A percentile compares a stretch with the other conserved stretches of the same genome.
Conservation (phyloP, 2,113 vertebrate species). For the Scatophagus argus region DNA sequence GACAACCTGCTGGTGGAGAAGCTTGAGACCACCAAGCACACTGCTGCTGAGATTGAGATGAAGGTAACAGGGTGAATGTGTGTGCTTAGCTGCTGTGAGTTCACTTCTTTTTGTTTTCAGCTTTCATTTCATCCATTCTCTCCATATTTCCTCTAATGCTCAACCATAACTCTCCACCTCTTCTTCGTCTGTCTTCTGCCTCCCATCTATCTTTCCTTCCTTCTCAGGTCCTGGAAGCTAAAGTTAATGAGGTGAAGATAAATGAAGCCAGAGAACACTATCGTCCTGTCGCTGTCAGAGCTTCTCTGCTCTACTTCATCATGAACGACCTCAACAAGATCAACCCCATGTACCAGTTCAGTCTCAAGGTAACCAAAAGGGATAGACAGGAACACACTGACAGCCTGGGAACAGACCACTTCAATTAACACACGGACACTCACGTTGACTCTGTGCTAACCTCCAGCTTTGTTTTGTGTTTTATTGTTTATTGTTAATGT, state of each 20-base stretch:
- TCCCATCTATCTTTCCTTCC: neutral
- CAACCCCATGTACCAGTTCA: slow-evolving; percentile 89
- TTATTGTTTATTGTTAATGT: too few species aligned
- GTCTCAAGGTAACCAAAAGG: slow-evolving; percentile 87
- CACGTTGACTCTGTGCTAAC: neutral
- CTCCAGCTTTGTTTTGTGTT: too few species aligned
- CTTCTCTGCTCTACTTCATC: slow-evolving; percentile 88
- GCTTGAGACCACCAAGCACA: slow-evolving; percentile 87
- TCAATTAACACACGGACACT: neutral
- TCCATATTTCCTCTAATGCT: neutral
- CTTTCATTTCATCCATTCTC: too few species aligned
- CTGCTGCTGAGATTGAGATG: slow-evolving; percentile 84
- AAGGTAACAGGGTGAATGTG: slow-evolving; percentile 72
- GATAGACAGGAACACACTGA: neutral
- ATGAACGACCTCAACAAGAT: slow-evolving; percentile 90
- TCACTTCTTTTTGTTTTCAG: neutral
- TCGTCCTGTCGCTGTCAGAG: slow-evolving; percentile 83
- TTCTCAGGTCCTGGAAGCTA: slow-evolving; percentile 84
- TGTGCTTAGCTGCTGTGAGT: neutral
- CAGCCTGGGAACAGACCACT: neutral
- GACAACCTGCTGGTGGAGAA: slow-evolving; percentile 86
- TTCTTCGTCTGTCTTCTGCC: neutral
- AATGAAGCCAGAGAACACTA: slow-evolving; percentile 86
- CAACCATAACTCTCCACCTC: neutral
- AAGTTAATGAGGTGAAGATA: slow-evolving; percentile 87